A percentile compares a stretch with the other conserved stretches of the same genome.
Conservation (phyloP, 2,888 invertebrate genomes). For the Cantharis nigra region DNA sequence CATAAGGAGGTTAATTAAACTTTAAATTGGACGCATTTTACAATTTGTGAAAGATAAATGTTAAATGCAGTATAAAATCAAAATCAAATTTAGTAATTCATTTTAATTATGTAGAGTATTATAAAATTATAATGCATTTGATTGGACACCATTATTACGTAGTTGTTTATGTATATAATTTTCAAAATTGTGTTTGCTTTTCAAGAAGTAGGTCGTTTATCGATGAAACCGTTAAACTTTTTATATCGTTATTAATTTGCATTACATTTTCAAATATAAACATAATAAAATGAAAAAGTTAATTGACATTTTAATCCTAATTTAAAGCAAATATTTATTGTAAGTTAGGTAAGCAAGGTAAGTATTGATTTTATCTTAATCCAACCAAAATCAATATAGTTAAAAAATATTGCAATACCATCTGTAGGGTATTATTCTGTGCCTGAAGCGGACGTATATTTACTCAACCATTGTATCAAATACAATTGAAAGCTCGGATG, state of each 20-base stretch:
- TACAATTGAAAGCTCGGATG: conserved; percentile 17
- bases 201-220: not conserved
- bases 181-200: not conserved
- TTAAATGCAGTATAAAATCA: too few relatives aligned
- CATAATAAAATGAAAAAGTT: not conserved
- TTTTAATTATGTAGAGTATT: too few relatives aligned
- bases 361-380: conserved; percentile 13
- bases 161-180: not conserved
- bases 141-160: not conserved
- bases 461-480: conserved; percentile 14
- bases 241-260: not conserved
- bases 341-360: conserved; percentile 7
- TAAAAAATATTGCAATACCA: conserved; percentile 14
- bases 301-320: not conserved
- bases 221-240: not conserved
- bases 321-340: not conserved
- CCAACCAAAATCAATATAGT: conserved; percentile 11
- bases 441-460: conserved; percentile 21
- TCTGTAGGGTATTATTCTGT: conserved; percentile 14
- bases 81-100: too few relatives aligned
- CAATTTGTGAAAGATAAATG: too few relatives aligned
- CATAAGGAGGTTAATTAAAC: too few relatives aligned
- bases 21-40: too few relatives aligned
- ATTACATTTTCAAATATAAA: not conserved
- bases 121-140: not conserved